phyloP scores from a whole-genome alignment of 1,140 invertebrate genomes.

The Ruditapes philippinarum region DNA sequence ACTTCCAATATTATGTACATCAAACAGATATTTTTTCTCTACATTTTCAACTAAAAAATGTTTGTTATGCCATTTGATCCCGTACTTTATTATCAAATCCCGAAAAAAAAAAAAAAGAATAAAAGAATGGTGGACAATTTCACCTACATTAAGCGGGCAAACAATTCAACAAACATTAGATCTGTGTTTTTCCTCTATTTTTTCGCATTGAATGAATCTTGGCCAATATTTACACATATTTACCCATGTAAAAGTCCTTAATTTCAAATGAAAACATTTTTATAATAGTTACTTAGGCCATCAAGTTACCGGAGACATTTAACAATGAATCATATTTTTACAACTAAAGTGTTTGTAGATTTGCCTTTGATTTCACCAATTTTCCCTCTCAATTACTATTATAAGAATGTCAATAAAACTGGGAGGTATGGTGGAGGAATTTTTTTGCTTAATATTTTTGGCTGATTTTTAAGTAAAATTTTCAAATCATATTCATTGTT shows the following conservation, averaged over 20 bases:
- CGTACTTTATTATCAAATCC: neutral
- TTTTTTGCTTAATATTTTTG: no score
- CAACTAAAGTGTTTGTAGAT: neutral
- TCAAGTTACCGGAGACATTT: neutral
- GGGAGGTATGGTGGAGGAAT: no score
- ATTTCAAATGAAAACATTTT: slow-evolving; percentile 29
- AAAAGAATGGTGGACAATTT: no score
- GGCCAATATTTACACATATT: slow-evolving; percentile 8
- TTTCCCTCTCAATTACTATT: slow-evolving; percentile 1
- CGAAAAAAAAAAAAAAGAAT: no score
- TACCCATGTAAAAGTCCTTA: neutral
- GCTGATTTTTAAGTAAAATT: no score
- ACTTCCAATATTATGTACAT: no score
- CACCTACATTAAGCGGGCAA: slow-evolving; percentile 4
- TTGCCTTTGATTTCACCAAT: neutral
- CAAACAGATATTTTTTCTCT: no score
- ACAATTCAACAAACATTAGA: neutral
- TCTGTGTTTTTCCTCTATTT: neutral
- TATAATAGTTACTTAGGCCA: neutral
- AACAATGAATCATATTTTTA: slow-evolving; percentile 7
- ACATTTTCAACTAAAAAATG: no score
- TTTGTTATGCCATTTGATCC: slow-evolving; percentile 18
- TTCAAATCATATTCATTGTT: no score
- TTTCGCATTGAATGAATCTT: neutral
- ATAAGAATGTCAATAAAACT: neutral